phyloP scores from a whole-genome alignment of 2,888 invertebrate species.

The Agonopterix subpropinquella region DNA sequence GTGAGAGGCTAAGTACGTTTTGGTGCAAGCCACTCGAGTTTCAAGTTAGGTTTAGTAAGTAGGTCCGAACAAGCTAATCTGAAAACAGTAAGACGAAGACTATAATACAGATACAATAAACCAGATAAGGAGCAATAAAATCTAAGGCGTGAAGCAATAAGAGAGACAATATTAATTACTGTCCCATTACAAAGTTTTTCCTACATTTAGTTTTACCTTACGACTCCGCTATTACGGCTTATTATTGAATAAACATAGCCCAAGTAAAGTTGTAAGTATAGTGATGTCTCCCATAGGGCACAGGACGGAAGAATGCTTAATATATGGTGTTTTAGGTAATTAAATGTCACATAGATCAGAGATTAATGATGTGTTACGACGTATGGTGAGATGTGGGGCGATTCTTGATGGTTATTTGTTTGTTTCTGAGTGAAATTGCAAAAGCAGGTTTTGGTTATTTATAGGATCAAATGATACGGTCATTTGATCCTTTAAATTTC shows the following conservation, averaged over 20 bases:
- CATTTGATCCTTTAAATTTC: too few relatives aligned
- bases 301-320: slow-evolving; percentile 66
- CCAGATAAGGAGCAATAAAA: slow-evolving; percentile 50
- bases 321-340: slow-evolving; percentile 76
- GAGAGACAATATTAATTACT: slow-evolving; percentile 66
- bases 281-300: slow-evolving; percentile 38
- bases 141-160: slow-evolving; percentile 74
- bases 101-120: slow-evolving; percentile 7
- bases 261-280: slow-evolving; percentile 23
- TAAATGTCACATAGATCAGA: slow-evolving; percentile 75
- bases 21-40: too few relatives aligned
- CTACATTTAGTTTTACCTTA: too few relatives aligned
- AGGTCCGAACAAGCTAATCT: too few relatives aligned
- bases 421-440: slow-evolving; percentile 16
- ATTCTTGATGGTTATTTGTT: slow-evolving; percentile 9
- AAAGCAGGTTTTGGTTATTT: neutral
- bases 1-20: too few relatives aligned
- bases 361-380: slow-evolving; percentile 73
- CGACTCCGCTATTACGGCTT: slow-evolving; percentile 15
- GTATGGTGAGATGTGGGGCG: slow-evolving; percentile 34
- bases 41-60: too few relatives aligned
- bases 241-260: slow-evolving; percentile 6
- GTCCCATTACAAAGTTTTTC: slow-evolving; percentile 2
- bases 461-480: too few relatives aligned
- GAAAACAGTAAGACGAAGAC: neutral